Conservation (phyloP, 2,888 invertebrate genomes). For the Imbricaverruca yamaguchii region DNA sequence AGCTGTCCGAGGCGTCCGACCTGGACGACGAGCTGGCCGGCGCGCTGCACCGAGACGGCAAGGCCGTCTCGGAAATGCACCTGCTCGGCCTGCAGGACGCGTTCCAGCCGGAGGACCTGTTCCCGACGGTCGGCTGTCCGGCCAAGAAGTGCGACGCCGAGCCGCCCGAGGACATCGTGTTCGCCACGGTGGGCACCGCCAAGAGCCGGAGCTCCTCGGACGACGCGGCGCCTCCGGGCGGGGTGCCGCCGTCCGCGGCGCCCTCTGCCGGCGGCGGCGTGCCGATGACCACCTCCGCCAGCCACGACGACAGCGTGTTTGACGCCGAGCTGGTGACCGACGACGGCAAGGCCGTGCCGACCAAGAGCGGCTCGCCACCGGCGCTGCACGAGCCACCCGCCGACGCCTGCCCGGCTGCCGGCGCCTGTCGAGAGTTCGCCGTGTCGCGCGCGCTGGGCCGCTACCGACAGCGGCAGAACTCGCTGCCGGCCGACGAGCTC, state of each 20-base stretch:
- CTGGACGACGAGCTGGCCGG: neutral
- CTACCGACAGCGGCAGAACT: conserved; percentile 56
- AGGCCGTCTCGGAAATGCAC: neutral
- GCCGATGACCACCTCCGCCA: conserved; percentile 45
- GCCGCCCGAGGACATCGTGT: conserved; percentile 4
- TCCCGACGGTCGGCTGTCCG: neutral
- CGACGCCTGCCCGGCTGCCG: conserved; percentile 38
- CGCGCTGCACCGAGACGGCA: neutral
- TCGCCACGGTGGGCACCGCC: conserved; percentile 34
- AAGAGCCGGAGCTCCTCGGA: conserved; percentile 34
- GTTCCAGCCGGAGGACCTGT: neutral
- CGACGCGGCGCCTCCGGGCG: conserved; percentile 40
- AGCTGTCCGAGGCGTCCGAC: neutral
- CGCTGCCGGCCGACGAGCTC: conserved; percentile 59
- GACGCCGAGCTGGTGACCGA: conserved; percentile 16
- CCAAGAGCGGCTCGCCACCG: neutral
- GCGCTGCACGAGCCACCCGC: neutral
- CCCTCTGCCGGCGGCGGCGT: conserved; percentile 65
- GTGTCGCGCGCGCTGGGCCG: conserved; percentile 73
- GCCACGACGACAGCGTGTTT: conserved; percentile 31
- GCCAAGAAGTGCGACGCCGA: neutral
- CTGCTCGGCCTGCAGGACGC: neutral
- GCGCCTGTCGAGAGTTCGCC: conserved; percentile 72
- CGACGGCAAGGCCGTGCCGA: neutral
- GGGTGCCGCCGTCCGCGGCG: conserved; percentile 58